These are phyloP conservation scores for Syrista parreyssii DNA, from an alignment of 2,888 invertebrate genomes.

Conservation along the genomic window DNA sequence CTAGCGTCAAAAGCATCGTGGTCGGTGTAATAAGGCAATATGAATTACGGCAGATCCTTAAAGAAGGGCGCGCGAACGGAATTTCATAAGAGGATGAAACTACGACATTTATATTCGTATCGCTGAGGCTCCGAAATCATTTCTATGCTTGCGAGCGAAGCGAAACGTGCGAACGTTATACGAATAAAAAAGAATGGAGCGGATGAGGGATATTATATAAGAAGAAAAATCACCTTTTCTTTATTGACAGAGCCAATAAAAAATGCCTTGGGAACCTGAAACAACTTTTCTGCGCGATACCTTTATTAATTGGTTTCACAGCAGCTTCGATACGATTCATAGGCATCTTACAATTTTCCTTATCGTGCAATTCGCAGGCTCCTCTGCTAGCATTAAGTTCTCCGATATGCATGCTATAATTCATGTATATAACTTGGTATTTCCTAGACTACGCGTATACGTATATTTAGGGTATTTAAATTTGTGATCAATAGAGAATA, in stretches of 20 bases:
- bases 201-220: not conserved
- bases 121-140: not conserved
- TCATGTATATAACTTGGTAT: not conserved
- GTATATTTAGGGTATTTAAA: not conserved
- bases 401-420: not conserved
- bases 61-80: not conserved
- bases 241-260: not conserved
- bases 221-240: not conserved
- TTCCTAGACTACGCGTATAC: not conserved
- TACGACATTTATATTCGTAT: not conserved
- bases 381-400: not conserved
- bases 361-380: not conserved
- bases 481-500: not conserved
- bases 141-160: not conserved
- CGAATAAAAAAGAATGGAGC: not conserved
- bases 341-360: not conserved
- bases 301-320: not conserved
- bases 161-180: not conserved
- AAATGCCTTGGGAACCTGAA: not conserved
- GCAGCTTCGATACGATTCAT: not conserved
- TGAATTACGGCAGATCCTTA: not conserved
- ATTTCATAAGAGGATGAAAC: not conserved
- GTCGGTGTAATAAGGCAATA: not conserved
- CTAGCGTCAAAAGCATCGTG: not conserved
- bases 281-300: not conserved